Conservation (phyloP, 2,888 invertebrate genomes). For the Lepidonotus clava region DNA sequence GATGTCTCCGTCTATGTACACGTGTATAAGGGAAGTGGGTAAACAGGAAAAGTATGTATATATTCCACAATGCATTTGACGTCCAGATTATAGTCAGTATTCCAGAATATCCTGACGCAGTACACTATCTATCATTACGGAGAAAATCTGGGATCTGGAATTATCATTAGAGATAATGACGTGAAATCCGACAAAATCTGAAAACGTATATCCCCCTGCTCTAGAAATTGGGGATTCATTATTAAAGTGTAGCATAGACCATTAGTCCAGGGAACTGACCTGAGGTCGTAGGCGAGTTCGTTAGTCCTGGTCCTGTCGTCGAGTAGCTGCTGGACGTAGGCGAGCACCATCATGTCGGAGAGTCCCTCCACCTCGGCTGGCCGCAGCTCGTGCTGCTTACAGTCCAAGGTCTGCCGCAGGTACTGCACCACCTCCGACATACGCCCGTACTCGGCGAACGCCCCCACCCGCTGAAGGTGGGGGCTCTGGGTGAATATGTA, state of each 20-base stretch:
- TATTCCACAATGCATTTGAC: too few relatives aligned
- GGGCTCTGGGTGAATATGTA: conserved; percentile 82
- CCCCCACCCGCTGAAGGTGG: conserved; percentile 84
- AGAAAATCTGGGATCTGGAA: too few relatives aligned
- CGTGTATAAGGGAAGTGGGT: too few relatives aligned
- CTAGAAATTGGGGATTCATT: conserved; percentile 9
- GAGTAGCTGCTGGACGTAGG: conserved; percentile 84
- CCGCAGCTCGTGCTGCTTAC: conserved; percentile 83
- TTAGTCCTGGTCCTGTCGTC: conserved; percentile 73
- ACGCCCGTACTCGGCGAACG: conserved; percentile 85
- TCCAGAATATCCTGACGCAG: too few relatives aligned
- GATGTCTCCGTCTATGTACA: too few relatives aligned
- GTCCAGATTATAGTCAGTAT: too few relatives aligned
- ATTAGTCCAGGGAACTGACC: conserved; percentile 63
- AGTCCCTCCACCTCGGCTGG: conserved; percentile 84
- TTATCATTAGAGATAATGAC: too few relatives aligned
- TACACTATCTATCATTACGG: too few relatives aligned
- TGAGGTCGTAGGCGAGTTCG: conserved; percentile 67
- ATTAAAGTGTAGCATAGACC: not conserved
- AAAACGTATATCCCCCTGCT: too few relatives aligned
- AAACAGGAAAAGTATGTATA: too few relatives aligned
- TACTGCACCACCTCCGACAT: conserved; percentile 84
- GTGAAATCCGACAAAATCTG: too few relatives aligned
- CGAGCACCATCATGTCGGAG: conserved; percentile 85
- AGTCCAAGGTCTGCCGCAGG: conserved; percentile 82